Conservation (phyloP, 2,888 invertebrate species). For the Pediacus dermestoides region DNA sequence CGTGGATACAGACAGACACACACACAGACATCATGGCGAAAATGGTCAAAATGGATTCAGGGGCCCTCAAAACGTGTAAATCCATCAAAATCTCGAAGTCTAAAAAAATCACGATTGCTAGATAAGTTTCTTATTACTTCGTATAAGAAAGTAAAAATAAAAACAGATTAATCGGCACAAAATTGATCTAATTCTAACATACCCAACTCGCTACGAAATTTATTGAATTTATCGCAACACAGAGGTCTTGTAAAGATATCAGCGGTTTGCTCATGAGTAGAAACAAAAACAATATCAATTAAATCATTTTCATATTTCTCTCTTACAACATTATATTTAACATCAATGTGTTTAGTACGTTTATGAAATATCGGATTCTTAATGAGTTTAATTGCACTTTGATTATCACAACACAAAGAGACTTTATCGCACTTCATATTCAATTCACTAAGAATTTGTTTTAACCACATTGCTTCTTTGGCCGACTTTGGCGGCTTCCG, state of each 20-base stretch:
- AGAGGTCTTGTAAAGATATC: constrained; percentile 7
- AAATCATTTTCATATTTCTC: constrained; percentile 4
- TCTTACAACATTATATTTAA: constrained; percentile 6
- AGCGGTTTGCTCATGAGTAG: constrained; percentile 6
- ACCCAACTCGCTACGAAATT: no score
- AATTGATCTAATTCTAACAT: no score
- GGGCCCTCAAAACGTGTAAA: no score
- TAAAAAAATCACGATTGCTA: no score
- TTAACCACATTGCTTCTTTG: constrained; percentile 4
- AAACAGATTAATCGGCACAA: no score
- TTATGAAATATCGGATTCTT: constrained; percentile 8
- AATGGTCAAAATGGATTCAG: no score
- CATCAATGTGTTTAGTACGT: constrained; percentile 8
- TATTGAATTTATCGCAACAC: constrained; percentile 3
- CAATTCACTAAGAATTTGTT: constrained; percentile 6
- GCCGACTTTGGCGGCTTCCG: no score
- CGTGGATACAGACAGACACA: no score
- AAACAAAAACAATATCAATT: constrained; percentile 3
- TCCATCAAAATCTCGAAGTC: no score
- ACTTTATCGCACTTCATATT: background rate
- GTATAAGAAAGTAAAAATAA: no score
- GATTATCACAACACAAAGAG: constrained; percentile 4
- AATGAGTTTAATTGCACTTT: constrained; percentile 4
- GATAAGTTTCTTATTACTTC: no score
- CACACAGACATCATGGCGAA: no score